A percentile compares a stretch with the other conserved stretches of the same genome.
phyloP scores from a whole-genome alignment of 2,888 invertebrate genomes.

The Ptychoptera albimana region DNA sequence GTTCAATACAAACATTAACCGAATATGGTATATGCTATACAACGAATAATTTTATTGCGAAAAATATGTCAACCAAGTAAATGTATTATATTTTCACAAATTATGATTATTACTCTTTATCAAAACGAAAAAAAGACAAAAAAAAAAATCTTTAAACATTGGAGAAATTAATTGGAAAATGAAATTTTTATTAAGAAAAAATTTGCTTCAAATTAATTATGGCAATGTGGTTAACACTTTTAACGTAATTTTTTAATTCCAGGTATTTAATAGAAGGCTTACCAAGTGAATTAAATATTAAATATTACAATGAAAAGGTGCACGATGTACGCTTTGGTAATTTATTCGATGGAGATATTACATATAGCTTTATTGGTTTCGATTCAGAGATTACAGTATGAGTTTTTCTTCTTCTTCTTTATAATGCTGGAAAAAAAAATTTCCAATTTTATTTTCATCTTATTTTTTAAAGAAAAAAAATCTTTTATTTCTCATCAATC shows the following conservation, averaged over 20 bases:
- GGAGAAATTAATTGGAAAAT: too few relatives aligned
- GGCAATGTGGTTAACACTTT: too few relatives aligned
- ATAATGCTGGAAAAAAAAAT: background rate
- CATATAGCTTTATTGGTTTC: conserved; percentile 21
- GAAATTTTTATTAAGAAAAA: too few relatives aligned
- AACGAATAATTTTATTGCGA: conserved; percentile 17
- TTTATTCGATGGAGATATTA: conserved; percentile 20
- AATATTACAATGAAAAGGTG: conserved; percentile 3
- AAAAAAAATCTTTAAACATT: too few relatives aligned
- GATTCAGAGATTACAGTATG: conserved; percentile 17
- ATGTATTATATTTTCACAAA: background rate
- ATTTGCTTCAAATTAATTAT: too few relatives aligned
- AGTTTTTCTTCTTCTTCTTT: background rate
- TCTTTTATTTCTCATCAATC: background rate
- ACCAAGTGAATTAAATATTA: background rate
- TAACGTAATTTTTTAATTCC: background rate
- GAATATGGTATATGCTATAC: conserved; percentile 28
- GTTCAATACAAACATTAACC: conserved; percentile 22
- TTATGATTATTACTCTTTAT: too few relatives aligned
- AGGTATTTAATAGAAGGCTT: background rate
- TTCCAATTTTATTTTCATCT: background rate
- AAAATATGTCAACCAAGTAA: conserved; percentile 17
- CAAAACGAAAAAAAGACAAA: too few relatives aligned
- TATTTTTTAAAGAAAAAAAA: background rate
- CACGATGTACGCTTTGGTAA: conserved; percentile 14